A percentile compares a stretch with the other conserved stretches of the same genome.
These are phyloP conservation scores for Chrysodeixis includens DNA, from an alignment of 2,888 invertebrate genomes.

Conservation along the genomic window DNA sequence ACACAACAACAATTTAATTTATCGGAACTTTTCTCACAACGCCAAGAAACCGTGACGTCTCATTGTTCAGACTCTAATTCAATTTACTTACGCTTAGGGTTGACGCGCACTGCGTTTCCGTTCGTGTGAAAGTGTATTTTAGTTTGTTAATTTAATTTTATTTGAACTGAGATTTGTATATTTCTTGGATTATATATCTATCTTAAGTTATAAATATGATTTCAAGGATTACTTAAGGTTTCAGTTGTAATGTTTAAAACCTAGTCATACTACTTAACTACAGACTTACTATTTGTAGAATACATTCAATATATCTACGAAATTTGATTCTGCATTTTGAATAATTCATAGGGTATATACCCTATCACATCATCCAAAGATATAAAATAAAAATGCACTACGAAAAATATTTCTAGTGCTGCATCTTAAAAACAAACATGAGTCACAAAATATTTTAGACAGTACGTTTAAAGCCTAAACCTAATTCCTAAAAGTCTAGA, in stretches of 20 bases:
- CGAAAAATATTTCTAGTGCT: neutral
- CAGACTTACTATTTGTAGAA: too few species aligned
- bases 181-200: too few species aligned
- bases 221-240: too few species aligned
- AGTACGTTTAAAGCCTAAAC: neutral
- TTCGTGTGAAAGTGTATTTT: neutral
- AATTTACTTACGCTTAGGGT: constrained; percentile 38
- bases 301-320: too few species aligned
- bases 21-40: constrained; percentile 45
- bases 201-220: too few species aligned
- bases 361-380: too few species aligned
- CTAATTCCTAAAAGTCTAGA: neutral
- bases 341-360: too few species aligned
- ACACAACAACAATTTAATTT: constrained; percentile 20
- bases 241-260: too few species aligned
- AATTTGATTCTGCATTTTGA: too few species aligned
- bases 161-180: too few species aligned
- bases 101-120: constrained; percentile 8
- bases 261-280: too few species aligned
- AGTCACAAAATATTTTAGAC: neutral
- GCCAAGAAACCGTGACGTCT: constrained; percentile 27
- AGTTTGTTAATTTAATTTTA: neutral
- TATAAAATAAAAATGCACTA: neutral
- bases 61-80: constrained; percentile 50
- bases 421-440: neutral